These are phyloP conservation scores for Stenchaetothrips biformis DNA, from an alignment of 2,888 invertebrate genomes.

Conservation along the genomic window DNA sequence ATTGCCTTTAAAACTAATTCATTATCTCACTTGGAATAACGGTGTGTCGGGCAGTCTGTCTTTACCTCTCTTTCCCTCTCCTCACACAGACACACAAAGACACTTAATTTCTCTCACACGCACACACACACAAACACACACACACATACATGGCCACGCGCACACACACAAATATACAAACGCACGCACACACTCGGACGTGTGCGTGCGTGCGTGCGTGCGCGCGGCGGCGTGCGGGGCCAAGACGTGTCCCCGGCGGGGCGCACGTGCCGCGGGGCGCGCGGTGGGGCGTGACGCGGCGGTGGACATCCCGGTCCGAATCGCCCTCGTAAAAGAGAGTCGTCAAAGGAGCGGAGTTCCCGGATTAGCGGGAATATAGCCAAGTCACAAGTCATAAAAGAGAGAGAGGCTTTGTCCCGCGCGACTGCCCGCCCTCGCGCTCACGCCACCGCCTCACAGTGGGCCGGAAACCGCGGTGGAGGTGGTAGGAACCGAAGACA, in stretches of 20 bases:
- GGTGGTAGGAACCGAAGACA: too few relatives aligned
- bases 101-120: too few relatives aligned
- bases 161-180: neutral
- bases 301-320: neutral
- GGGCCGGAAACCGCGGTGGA: too few relatives aligned
- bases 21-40: too few relatives aligned
- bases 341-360: slow-evolving; percentile 29
- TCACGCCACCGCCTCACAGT: neutral
- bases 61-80: neutral
- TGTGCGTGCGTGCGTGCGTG: neutral
- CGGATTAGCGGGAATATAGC: slow-evolving; percentile 29
- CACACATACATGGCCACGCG: neutral
- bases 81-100: neutral
- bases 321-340: slow-evolving; percentile 11
- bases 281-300: neutral
- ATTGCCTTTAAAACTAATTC: too few relatives aligned
- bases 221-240: too few relatives aligned
- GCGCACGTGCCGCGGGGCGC: neutral
- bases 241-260: too few relatives aligned
- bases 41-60: too few relatives aligned
- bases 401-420: neutral
- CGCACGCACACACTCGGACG: too few relatives aligned
- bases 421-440: neutral
- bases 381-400: slow-evolving; percentile 25
- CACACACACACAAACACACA: neutral